Evolutionary conservation across 2,113 vertebrate species (phyloP), one percentile per base, ranked within the genome.

Genomic region (Coregonus clupeaformis): DNA sequence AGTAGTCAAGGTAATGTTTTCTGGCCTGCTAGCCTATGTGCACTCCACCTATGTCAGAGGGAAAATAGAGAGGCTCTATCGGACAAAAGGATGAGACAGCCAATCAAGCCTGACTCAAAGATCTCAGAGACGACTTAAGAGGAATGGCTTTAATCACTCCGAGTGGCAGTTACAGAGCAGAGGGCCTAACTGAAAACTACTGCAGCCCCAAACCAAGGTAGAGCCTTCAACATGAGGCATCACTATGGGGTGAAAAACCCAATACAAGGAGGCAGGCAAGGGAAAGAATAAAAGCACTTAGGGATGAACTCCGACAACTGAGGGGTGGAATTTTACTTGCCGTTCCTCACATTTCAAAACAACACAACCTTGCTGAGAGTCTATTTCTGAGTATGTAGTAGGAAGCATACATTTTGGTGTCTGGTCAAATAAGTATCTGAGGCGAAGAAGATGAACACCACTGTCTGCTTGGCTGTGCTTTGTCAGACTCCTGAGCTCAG

Each of bases 81-180:
- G 6, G 11, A 20, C 69, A 68, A 57, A 32, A 55, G 45, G 59
- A 84, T 27, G 71, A 82, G 60, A 71, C 24, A 73, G 72, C 67
- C 52, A 71, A 75, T 68, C 68, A 73, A 72, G 32, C 7, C 5
- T 57, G 49, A 67, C 59, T 69, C 49, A 66, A 45, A 75, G 49
- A 80, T 80, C 77, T 69, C 32, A 30, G 67, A 74, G 29, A 73
- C 74, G 3, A 52, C 47, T 27, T 47, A 5, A 66, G 13, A 67
- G 25, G 6, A 74, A 52, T 52, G 24, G 14, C 72, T 74, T 27
- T 66, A 45, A 76, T 76, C 59, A 67, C 49, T 24, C 47, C 66
- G 60, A 76, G 74, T 71, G 36, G 66, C 52, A 71, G 64, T 52
- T 66, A 49, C 47, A 68, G 30, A 77, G 57, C 16, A 24, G 22